Conservation (phyloP, 2,113 vertebrate genomes). For the Psittacula cyanocephala region DNA sequence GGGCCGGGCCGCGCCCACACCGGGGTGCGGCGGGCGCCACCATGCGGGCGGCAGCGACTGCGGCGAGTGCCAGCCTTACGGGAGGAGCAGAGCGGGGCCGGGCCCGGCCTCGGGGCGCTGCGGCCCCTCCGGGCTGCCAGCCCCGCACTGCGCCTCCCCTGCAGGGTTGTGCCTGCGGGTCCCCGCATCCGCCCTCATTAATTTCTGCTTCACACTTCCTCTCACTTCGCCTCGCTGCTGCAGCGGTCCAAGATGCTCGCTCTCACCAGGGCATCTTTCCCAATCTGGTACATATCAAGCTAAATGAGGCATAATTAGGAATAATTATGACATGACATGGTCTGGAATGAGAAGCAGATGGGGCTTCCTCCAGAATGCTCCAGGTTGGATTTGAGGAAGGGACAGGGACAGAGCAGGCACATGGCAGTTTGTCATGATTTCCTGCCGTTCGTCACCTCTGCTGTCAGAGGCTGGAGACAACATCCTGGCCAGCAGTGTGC, state of each 20-base stretch:
- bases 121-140: rapidly evolving
- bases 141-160: background rate
- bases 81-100: no score
- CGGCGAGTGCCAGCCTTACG: no score
- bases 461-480: background rate
- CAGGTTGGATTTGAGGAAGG: conserved; percentile 40
- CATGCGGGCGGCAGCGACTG: background rate
- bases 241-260: background rate
- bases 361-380: conserved; percentile 49
- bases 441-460: background rate
- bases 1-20: no score
- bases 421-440: background rate
- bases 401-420: background rate
- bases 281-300: conserved; percentile 50
- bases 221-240: background rate
- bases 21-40: background rate
- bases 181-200: background rate
- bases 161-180: background rate
- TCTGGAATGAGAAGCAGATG: conserved; percentile 69
- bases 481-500: background rate
- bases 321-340: conserved; percentile 68
- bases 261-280: conserved; percentile 36
- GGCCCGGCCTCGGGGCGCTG: background rate
- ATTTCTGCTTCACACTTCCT: background rate
- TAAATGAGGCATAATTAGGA: conserved; percentile 70